A percentile compares a stretch with the other conserved stretches of the same genome.
phyloP scores from a whole-genome alignment of 2,797 vertebrate genomes.

The Cirrhinus molitorella region DNA sequence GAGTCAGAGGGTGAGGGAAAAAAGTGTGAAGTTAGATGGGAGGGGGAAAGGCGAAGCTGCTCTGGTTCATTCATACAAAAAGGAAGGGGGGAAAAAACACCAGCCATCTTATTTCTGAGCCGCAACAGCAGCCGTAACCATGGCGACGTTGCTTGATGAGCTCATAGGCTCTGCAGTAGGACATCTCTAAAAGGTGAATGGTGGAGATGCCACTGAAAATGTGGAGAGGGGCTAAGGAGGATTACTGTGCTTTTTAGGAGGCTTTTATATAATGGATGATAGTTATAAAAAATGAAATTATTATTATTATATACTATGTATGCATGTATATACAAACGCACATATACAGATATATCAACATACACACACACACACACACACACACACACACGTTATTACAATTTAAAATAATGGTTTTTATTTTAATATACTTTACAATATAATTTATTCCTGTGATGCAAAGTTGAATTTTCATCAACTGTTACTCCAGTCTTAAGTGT shows the following conservation, averaged over 20 bases:
- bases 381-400: too few species aligned
- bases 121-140: conserved; percentile 83
- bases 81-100: conserved; percentile 53
- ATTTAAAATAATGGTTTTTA: too few species aligned
- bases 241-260: not conserved
- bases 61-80: conserved; percentile 79
- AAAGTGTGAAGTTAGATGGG: not conserved
- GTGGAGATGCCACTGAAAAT: conserved; percentile 56
- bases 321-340: too few species aligned
- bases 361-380: too few species aligned
- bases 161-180: conserved; percentile 77
- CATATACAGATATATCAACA: too few species aligned
- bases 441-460: too few species aligned
- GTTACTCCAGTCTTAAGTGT: too few species aligned
- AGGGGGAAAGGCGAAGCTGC: conserved; percentile 55
- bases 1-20: conserved; percentile 10
- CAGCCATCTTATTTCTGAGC: conserved; percentile 83
- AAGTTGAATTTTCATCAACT: too few species aligned
- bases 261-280: not conserved
- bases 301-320: not conserved
- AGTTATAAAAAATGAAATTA: not conserved
- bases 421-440: too few species aligned
- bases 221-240: not conserved
- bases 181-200: conserved; percentile 45
- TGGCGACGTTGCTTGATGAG: conserved; percentile 82